phyloP scores from a whole-genome alignment of 2,113 vertebrate species.

The Phasianus colchicus region DNA sequence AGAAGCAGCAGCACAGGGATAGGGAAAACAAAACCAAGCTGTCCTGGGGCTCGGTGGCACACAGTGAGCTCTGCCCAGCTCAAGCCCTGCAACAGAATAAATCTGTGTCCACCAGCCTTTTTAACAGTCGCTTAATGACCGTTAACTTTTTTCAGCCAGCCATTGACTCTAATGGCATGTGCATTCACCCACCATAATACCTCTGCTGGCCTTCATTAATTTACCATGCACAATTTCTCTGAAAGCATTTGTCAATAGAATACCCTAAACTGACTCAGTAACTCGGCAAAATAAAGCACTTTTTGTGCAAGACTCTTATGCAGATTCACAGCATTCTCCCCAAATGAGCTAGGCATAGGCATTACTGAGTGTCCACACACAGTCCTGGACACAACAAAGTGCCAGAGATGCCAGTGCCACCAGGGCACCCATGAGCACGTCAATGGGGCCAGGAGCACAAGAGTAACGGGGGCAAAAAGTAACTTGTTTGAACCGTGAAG shows the following conservation, averaged over 20 bases:
- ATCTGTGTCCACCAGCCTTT: conserved; percentile 68
- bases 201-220: conserved; percentile 75
- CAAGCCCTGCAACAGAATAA: conserved; percentile 46
- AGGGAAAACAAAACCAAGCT: conserved; percentile 24
- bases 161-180: conserved; percentile 77
- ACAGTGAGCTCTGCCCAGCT: conserved; percentile 33
- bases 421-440: not conserved
- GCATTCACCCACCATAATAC: conserved; percentile 76
- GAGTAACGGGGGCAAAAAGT: not conserved
- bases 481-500: conserved; percentile 27
- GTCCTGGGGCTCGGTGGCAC: conserved; percentile 45
- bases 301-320: conserved; percentile 68
- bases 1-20: conserved; percentile 8
- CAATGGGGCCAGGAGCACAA: not conserved
- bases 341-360: conserved; percentile 62
- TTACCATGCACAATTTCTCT: conserved; percentile 85
- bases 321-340: conserved; percentile 65
- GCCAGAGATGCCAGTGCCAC: not conserved
- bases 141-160: conserved; percentile 76
- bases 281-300: conserved; percentile 72
- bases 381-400: conserved; percentile 30
- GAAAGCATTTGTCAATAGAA: conserved; percentile 81
- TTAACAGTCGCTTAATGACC: conserved; percentile 72
- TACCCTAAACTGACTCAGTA: conserved; percentile 73
- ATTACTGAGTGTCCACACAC: conserved; percentile 4